These are phyloP conservation scores for Coptotermes formosanus DNA, from an alignment of 1,140 invertebrate genomes.

Conservation along the genomic window DNA sequence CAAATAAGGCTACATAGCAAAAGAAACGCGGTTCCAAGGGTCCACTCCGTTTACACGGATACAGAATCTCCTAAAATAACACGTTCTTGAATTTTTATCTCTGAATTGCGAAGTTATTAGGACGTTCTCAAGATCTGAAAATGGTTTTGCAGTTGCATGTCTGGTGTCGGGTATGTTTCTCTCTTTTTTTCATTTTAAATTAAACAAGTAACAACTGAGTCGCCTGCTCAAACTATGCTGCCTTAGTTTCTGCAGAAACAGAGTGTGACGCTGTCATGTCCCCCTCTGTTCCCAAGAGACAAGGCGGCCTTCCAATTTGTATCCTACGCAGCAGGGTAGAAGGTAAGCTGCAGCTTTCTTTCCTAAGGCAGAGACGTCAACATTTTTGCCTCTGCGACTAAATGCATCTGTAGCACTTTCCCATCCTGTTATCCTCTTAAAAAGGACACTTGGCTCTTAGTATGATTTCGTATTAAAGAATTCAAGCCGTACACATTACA, in stretches of 20 bases:
- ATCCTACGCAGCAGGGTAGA: background rate
- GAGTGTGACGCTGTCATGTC: background rate
- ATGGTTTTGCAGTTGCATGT: background rate
- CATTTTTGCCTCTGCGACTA: background rate
- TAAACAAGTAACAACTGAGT: background rate
- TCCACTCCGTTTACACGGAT: background rate
- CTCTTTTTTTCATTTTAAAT: constrained; percentile 13
- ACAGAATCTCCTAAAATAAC: background rate
- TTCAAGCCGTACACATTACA: no score
- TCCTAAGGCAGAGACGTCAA: background rate
- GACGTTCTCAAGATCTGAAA: background rate
- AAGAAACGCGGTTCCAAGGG: background rate
- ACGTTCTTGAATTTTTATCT: background rate
- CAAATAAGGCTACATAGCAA: background rate
- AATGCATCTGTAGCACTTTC: background rate
- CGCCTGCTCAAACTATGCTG: background rate
- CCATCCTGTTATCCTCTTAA: background rate
- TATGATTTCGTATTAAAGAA: no score
- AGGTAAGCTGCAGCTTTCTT: background rate
- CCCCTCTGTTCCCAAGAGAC: background rate
- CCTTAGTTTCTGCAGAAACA: background rate
- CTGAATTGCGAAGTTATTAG: background rate
- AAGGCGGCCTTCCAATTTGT: background rate
- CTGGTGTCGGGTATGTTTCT: background rate
- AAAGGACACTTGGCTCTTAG: no score